Evolutionary conservation across 2,888 invertebrate genomes (phyloP), one percentile per base, ranked within the genome.

Genomic region (Antitype chi): DNA sequence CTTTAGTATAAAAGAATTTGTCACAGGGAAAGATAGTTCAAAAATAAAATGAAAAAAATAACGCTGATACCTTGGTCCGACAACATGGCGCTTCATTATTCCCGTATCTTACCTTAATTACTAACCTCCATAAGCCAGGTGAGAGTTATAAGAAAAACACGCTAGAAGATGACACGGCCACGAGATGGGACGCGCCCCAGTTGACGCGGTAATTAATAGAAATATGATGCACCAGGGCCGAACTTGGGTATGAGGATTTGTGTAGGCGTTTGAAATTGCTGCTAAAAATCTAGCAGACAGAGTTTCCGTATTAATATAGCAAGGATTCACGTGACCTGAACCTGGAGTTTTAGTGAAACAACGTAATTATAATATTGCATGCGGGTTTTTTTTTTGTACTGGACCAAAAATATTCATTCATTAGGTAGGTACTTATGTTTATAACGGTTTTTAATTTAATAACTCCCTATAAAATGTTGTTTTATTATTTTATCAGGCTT

Each of bases 131-230:
- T 63, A 75, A 78, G 70, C 64, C 63, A 64, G 67, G 53, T 68
- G 55, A 49, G 74, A 70, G 47, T 78, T 84, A 59, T 83, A 82
- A 84, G 78, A 88, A 89, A 89, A 89, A 80, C 81, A 73, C 62
- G 87, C 76, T 76, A 83, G 88, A 89, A 87, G 87, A 84, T 90
- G 90, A 88, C 38, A 43, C 89, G 86, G 91, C 88, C 90, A 85
- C 76, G 84, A 85, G 93, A 93, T 92, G 88, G 89, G 86, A 87
- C 86, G 89, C 90, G 95, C 94, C 93, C 94, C 88, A 95, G 94
- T 94, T 94, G 92, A 89, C 92, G 89, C 90, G 78, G 90, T 95
- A 95, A 95, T 95, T 95, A 94, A 94, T 94, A 93, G 92, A 91
- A 94, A 93, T 94, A 94, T 93, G 90, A 85, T 74, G 85, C 74